These are phyloP conservation scores for Kobus ellipsiprymnus DNA, from an alignment of 2,113 vertebrate species.

Conservation along the genomic window DNA sequence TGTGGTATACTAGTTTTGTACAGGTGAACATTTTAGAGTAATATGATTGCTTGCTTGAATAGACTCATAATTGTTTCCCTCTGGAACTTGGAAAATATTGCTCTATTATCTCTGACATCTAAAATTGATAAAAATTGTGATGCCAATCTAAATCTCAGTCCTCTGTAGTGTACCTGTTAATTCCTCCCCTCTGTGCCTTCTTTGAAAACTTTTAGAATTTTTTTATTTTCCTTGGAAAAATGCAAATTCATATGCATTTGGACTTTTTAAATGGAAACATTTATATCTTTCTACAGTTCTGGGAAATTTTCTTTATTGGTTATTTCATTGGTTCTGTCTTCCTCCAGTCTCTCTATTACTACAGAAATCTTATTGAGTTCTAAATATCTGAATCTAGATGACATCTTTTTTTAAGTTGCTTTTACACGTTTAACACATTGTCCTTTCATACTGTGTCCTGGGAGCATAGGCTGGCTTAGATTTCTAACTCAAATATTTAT, in stretches of 20 bases:
- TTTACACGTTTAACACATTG: background rate
- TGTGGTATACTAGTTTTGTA: background rate
- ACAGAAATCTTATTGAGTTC: background rate
- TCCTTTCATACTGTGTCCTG: background rate
- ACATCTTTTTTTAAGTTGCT: background rate
- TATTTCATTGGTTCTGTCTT: background rate
- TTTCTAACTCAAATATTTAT: background rate
- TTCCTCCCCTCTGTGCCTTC: background rate
- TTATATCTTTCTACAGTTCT: background rate
- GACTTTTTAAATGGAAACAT: background rate
- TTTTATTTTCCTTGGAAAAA: slow-evolving; percentile 8
- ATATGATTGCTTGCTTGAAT: background rate
- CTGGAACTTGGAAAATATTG: background rate
- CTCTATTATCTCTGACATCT: background rate
- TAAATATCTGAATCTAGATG: background rate
- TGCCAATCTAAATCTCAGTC: background rate
- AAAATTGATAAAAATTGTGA: slow-evolving; percentile 12
- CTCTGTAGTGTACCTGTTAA: background rate
- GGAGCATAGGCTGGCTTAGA: background rate
- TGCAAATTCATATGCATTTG: background rate
- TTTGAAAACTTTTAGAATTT: background rate
- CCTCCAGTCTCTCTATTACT: background rate
- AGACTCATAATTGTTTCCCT: background rate
- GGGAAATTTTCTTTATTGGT: background rate
- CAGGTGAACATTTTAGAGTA: background rate